A percentile compares a stretch with the other conserved stretches of the same genome.
Conservation (phyloP, 2,113 vertebrate genomes). For the Hippocampus abdominalis region DNA sequence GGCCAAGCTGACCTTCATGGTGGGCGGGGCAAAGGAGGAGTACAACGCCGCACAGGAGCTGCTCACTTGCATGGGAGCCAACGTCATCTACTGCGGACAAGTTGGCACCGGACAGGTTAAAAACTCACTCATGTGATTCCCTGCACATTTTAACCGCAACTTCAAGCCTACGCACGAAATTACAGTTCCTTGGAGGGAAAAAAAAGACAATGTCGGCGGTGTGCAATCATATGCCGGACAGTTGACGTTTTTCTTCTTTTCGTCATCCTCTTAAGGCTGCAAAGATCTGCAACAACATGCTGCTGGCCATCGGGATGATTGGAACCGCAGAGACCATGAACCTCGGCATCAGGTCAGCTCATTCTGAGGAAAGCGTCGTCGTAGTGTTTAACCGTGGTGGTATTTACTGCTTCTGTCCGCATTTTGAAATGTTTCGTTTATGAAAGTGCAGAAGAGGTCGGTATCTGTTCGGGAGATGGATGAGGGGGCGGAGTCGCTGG, state of each 20-base stretch:
- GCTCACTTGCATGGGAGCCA: conserved; percentile 92
- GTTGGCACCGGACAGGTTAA: conserved; percentile 91
- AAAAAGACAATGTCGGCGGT: too few species aligned
- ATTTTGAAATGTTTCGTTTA: conserved; percentile 19
- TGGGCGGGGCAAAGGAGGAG: conserved; percentile 90
- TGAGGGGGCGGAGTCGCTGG: conserved; percentile 51
- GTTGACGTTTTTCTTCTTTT: conserved; percentile 29
- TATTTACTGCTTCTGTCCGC: not conserved
- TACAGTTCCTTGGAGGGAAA: not conserved
- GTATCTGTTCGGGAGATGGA: conserved; percentile 52
- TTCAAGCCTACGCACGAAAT: not conserved
- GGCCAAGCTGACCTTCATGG: conserved; percentile 96
- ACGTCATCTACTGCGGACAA: conserved; percentile 88
- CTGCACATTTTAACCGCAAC: not conserved
- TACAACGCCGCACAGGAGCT: conserved; percentile 89
- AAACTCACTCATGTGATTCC: not conserved
- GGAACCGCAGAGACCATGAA: conserved; percentile 95
- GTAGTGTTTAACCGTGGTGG: not conserved
- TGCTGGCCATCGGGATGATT: conserved; percentile 92
- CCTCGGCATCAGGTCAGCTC: conserved; percentile 88
- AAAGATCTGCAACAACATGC: conserved; percentile 97
- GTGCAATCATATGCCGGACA: not conserved
- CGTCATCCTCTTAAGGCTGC: conserved; percentile 74
- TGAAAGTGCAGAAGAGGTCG: conserved; percentile 45
- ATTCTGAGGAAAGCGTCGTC: not conserved